phyloP scores from a whole-genome alignment of 2,888 invertebrate genomes.

The Tipula confusa region DNA sequence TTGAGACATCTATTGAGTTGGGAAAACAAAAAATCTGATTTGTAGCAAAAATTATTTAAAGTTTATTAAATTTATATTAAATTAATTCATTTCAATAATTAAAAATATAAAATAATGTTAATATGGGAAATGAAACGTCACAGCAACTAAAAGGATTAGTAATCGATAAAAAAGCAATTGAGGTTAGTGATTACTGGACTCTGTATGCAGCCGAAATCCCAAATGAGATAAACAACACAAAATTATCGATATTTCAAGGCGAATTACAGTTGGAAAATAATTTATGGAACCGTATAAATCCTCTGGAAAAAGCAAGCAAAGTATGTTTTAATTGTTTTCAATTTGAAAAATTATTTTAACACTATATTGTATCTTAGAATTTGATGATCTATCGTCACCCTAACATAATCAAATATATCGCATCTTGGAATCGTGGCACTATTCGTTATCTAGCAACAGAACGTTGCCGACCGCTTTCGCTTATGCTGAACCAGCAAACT shows the following conservation, averaged over 20 bases:
- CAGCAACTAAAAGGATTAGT: constrained; percentile 62
- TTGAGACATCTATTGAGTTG: background rate
- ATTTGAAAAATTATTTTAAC: constrained; percentile 20
- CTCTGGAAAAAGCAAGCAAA: constrained; percentile 72
- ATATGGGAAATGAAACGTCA: constrained; percentile 76
- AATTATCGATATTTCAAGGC: constrained; percentile 70
- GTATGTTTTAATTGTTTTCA: constrained; percentile 51
- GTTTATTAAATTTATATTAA: background rate
- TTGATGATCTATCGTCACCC: constrained; percentile 83
- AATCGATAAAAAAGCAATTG: constrained; percentile 69
- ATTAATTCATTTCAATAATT: background rate
- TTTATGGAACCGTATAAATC: constrained; percentile 61
- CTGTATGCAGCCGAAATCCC: constrained; percentile 50
- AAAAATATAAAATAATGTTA: background rate
- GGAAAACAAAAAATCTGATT: background rate
- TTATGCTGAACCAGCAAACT: constrained; percentile 61
- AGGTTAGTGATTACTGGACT: constrained; percentile 78
- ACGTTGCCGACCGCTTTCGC: constrained; percentile 69
- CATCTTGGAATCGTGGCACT: constrained; percentile 72
- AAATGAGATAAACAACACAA: constrained; percentile 53
- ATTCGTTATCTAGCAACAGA: constrained; percentile 77
- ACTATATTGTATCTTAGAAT: constrained; percentile 58
- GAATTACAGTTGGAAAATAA: constrained; percentile 62
- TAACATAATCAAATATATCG: constrained; percentile 74
- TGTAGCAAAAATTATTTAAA: background rate